A percentile compares a stretch with the other conserved stretches of the same genome.
Conservation (phyloP, 1,140 invertebrate genomes). For the Protaetia brevitarsis region DNA sequence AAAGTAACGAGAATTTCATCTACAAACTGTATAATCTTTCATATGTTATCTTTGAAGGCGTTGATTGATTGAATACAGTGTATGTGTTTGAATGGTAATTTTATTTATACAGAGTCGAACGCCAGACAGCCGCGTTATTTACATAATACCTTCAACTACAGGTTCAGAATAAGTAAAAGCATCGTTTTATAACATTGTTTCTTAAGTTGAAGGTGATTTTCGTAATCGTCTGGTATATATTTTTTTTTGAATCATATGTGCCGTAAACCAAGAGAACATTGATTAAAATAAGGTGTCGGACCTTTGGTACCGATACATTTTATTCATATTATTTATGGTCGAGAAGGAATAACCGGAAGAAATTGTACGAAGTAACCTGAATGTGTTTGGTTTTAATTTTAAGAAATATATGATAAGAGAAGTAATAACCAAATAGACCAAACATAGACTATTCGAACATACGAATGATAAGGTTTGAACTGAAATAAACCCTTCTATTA, state of each 20-base stretch:
- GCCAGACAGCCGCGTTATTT: constrained; percentile 3
- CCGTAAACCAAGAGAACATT: neutral
- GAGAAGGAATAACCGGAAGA: no score
- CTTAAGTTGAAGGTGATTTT: neutral
- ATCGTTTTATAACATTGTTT: constrained; percentile 13
- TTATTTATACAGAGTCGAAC: constrained; percentile 2
- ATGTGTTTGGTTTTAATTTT: no score
- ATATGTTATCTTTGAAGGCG: constrained; percentile 12
- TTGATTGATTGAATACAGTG: constrained; percentile 14
- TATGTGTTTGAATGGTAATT: constrained; percentile 6
- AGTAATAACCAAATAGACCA: no score
- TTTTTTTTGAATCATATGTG: neutral
- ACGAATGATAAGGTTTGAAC: no score
- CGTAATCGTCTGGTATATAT: neutral
- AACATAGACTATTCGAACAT: no score
- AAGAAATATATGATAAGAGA: no score
- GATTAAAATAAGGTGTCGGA: neutral
- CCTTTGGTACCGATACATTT: no score
- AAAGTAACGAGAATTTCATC: constrained; percentile 3
- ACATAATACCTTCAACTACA: constrained; percentile 4
- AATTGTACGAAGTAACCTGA: no score
- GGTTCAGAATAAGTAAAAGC: neutral
- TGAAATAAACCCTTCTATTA: no score
- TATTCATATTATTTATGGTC: no score
- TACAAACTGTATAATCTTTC: constrained; percentile 4